These are phyloP conservation scores for Thryonomys swinderianus DNA, from an alignment of 2,113 vertebrate species.

Conservation along the genomic window DNA sequence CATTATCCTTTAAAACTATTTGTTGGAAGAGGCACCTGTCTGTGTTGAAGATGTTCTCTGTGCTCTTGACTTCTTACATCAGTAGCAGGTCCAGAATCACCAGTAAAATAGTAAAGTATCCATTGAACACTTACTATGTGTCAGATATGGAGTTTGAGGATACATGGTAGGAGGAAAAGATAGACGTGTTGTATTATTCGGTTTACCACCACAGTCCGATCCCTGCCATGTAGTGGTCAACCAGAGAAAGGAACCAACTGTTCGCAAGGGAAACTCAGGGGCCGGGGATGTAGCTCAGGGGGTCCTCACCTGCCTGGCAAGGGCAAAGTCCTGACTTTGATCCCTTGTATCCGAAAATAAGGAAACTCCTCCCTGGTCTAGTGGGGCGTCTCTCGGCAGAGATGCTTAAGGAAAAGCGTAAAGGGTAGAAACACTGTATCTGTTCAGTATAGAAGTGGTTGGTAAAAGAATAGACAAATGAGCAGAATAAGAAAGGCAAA, in stretches of 20 bases:
- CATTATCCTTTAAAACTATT: slow-evolving; percentile 70
- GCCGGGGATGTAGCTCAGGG: too few species aligned
- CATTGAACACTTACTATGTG: background rate
- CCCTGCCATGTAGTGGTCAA: background rate
- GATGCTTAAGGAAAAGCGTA: background rate
- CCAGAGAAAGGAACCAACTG: background rate
- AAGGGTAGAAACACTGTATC: background rate
- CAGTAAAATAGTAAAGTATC: background rate
- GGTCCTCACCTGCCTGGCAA: too few species aligned
- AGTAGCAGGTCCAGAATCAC: background rate
- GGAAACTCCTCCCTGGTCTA: background rate
- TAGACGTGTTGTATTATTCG: background rate
- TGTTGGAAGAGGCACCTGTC: slow-evolving; percentile 43
- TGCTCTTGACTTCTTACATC: background rate
- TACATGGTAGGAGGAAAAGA: background rate
- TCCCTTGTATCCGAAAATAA: too few species aligned
- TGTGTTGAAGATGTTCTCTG: slow-evolving; percentile 25
- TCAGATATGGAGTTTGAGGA: background rate
- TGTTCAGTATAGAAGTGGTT: background rate
- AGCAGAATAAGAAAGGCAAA: background rate
- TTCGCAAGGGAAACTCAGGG: too few species aligned
- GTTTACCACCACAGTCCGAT: background rate
- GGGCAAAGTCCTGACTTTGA: too few species aligned
- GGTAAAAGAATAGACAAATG: background rate
- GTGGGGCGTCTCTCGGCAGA: background rate